Evolutionary conservation across 2,113 vertebrate species (phyloP), one percentile per base, ranked within the genome.

Genomic region (Oryzias celebensis): DNA sequence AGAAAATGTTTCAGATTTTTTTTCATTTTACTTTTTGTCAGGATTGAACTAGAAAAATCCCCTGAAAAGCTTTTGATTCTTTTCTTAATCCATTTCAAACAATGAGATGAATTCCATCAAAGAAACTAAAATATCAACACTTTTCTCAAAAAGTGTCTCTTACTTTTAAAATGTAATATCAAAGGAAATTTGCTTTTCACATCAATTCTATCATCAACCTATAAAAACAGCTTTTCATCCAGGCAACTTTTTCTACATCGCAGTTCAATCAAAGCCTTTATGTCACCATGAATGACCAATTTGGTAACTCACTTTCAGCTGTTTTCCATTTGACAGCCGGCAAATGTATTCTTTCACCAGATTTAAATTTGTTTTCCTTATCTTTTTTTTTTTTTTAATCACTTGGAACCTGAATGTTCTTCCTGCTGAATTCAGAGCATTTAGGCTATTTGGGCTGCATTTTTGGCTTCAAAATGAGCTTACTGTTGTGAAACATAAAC

Each of bases 321-420:
- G 76, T 81, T 76, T 73, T 50, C 52, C 50, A 64, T 80, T 80
- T 78, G 80, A 83, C 82, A 83, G 75, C 74, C 83, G 77, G 73
- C 75, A 69, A 28, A 55, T 46, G 4, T 60, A 53, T 76, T 75
- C 61, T 77, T 75, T 75, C 54, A 55, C 50, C 72, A 67, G 71
- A 73, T 59, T 56, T 54, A 80, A 65, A 79, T 73, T 69, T 50
- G 78, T 74, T 81, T 71, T 0, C 7, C 62, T 66, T 36, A 10
- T 36, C 1, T 58, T 81, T 81, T 80, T 48, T 62, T 67, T 74
- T 72, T 69, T 62, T 51, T 74, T 28, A 20, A 69, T 22, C 46
- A 63, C 66, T 75, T 49, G 1, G 26, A 73, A 65, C 45, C 31
- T 50, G 53, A 77, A 66, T 68, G 54, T 66, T 63, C 45, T 56